phyloP scores from a whole-genome alignment of 92 coral and sea anemone species.

The Epizoanthus stellaris region DNA sequence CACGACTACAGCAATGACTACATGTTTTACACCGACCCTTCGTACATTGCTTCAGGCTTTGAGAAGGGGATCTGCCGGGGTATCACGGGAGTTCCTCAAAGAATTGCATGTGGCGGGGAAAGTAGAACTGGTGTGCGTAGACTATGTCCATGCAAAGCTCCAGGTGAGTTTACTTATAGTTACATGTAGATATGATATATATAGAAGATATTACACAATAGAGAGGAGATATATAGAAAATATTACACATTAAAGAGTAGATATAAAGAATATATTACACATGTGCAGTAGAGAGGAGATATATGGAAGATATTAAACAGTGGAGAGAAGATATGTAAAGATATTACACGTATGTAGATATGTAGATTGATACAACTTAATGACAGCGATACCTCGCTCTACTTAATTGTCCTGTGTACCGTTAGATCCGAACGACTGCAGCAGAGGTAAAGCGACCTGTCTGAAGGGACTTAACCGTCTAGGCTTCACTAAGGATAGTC shows the following conservation, averaged over 20 bases:
- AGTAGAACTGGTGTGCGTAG: conserved; percentile 31
- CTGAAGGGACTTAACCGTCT: conserved; percentile 18
- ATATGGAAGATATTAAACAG: too few relatives aligned
- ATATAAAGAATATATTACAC: too few relatives aligned
- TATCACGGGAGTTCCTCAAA: background rate
- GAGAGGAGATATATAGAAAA: too few relatives aligned
- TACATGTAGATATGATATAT: too few relatives aligned
- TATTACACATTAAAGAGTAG: too few relatives aligned
- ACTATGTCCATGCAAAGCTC: conserved; percentile 44
- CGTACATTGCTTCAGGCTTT: conserved; percentile 28
- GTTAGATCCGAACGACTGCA: conserved; percentile 31
- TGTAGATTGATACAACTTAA: too few relatives aligned
- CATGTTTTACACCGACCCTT: conserved; percentile 36
- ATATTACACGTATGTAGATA: too few relatives aligned
- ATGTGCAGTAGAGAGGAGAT: too few relatives aligned
- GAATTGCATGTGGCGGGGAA: conserved; percentile 40
- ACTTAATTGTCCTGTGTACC: background rate
- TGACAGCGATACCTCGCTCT: too few relatives aligned
- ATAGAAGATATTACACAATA: too few relatives aligned
- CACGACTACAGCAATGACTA: conserved; percentile 37
- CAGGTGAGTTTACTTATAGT: conserved; percentile 2
- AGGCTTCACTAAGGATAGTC: conserved; percentile 10
- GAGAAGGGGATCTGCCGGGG: conserved; percentile 45
- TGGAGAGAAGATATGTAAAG: too few relatives aligned
- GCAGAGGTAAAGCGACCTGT: conserved; percentile 19